phyloP scores from a whole-genome alignment of 2,113 vertebrate species.

The Prinia subflava region DNA sequence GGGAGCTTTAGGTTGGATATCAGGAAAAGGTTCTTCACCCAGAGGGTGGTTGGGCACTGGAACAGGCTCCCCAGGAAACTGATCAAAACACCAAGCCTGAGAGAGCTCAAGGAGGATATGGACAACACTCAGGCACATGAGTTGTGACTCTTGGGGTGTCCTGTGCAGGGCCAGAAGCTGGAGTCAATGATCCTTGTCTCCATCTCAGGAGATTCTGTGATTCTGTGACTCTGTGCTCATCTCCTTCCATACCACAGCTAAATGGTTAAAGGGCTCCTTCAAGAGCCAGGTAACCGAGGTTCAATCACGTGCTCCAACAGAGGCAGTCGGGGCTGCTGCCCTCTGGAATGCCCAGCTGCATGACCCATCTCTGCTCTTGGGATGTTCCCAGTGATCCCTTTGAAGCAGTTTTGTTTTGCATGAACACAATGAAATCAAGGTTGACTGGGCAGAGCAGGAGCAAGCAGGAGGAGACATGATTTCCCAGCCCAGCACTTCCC shows the following conservation, averaged over 20 bases:
- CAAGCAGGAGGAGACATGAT: background rate
- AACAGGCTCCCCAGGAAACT: background rate
- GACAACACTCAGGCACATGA: background rate
- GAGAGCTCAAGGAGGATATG: too few relatives aligned
- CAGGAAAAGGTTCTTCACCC: background rate
- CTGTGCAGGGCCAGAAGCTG: background rate
- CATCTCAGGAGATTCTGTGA: background rate
- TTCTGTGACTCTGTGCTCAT: background rate
- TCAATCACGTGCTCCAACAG: background rate
- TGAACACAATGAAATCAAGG: background rate
- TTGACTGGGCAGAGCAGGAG: background rate
- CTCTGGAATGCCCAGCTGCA: background rate
- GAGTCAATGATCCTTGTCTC: background rate
- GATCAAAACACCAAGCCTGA: too few relatives aligned
- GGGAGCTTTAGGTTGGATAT: rapidly evolving
- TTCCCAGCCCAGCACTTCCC: background rate
- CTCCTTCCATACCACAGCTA: background rate
- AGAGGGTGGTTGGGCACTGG: background rate
- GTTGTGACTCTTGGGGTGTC: background rate
- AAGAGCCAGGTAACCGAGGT: background rate
- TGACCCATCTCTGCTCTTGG: background rate
- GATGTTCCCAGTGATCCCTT: background rate
- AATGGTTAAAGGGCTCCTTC: background rate
- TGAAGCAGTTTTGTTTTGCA: background rate
- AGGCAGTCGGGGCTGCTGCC: background rate